Conservation (phyloP, 1,140 invertebrate genomes). For the Notospermus geniculatus region DNA sequence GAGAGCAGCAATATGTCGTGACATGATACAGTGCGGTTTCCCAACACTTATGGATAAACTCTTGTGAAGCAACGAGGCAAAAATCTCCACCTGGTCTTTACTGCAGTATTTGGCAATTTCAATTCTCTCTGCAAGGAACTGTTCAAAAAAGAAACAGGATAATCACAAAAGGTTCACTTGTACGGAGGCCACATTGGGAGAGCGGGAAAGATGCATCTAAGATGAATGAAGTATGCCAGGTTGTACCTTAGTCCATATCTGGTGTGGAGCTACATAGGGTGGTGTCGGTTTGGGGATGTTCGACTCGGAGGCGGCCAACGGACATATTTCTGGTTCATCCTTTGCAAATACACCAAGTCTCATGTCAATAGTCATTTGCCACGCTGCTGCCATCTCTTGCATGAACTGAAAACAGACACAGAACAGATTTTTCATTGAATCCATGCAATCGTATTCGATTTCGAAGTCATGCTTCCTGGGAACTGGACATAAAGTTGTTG, state of each 20-base stretch:
- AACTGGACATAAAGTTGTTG: background rate
- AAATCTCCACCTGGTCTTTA: conserved; percentile 92
- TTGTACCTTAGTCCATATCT: conserved; percentile 87
- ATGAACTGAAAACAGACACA: conserved; percentile 46
- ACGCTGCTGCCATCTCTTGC: conserved; percentile 55
- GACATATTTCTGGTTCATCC: conserved; percentile 67
- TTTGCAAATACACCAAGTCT: conserved; percentile 77
- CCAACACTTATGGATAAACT: conserved; percentile 85
- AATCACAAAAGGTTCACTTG: background rate
- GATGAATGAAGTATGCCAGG: no score
- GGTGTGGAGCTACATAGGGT: conserved; percentile 84
- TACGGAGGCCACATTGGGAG: no score
- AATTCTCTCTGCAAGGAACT: conserved; percentile 87
- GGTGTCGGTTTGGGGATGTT: conserved; percentile 70
- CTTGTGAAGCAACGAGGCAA: conserved; percentile 74
- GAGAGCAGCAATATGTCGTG: conserved; percentile 81
- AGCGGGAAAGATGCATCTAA: conserved; percentile 3
- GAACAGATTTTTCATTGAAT: no score
- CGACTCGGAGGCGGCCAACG: conserved; percentile 82
- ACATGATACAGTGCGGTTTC: conserved; percentile 65
- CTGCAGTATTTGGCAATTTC: conserved; percentile 96
- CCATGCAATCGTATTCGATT: no score
- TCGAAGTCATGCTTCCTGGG: background rate
- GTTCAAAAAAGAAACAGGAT: conserved; percentile 14
- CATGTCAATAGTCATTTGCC: conserved; percentile 54